Base-by-base conservation (phyloP, 1,140 invertebrate genomes). In the Saxidomus purpurata region DNA sequence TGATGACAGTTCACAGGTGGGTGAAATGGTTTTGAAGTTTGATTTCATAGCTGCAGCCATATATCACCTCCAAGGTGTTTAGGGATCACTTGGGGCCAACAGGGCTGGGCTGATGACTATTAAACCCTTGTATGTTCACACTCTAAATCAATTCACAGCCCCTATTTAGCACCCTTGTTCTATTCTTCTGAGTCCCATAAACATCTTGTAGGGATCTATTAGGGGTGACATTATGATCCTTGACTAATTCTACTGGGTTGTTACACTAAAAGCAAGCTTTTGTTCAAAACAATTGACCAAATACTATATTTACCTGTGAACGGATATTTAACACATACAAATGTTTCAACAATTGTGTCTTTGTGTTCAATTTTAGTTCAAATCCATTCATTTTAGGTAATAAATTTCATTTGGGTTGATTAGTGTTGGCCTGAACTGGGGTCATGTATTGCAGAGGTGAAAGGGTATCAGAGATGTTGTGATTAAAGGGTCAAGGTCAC, bases 351-450 rank as follows among this genome's bases (percentile, higher is more conserved):
- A 74, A 74, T 85, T 49, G 40, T 63, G 36, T n/a, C 71, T 69
- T 76, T 36, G 67, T 69, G 63, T 85, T 17, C 31, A 74, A 17
- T 74, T 74, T 76, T 61, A 38, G 59, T 67, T 85, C 67, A 74
- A 74, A 85, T 71, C 36, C 43, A 40, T 85, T 85, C 67, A 85
- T 85, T 85, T 85, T 43, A 63, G 63, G 83, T 85, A 69, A 85
- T 85, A 85, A 85, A 85, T 85, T 74, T 85, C 49, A 67, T 85
- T 85, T 85, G 63, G 83, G 67, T 85, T 49, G 61, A 85, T 85
- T 85, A 85, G 83, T 55, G 49, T 38, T 74, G 67, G 36, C 83
- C 83, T 74, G 63, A 85, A 74, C 63, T 74, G 49, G 63, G 83
- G 83, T 85, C 63, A 55, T 74, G 40, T 67, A 36, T 67, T 74